These are phyloP conservation scores for Gibbula magus DNA, from an alignment of 2,888 invertebrate species.

Conservation along the genomic window DNA sequence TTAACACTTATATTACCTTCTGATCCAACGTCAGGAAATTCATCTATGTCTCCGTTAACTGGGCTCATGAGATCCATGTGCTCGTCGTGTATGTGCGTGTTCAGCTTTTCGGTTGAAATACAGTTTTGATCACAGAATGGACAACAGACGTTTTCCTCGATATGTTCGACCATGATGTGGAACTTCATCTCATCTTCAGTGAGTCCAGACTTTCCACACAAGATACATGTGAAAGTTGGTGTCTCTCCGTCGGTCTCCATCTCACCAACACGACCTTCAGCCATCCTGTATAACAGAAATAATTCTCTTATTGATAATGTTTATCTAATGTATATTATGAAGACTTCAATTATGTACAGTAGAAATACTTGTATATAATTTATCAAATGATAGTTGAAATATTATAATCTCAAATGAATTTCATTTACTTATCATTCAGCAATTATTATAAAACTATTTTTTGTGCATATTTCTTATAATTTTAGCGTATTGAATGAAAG, in stretches of 20 bases:
- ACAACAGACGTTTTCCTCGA: slow-evolving; percentile 85
- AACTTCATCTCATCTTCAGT: slow-evolving; percentile 80
- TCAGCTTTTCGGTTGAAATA: slow-evolving; percentile 78
- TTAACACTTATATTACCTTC: not conserved
- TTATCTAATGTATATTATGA: too few relatives aligned
- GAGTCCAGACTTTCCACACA: slow-evolving; percentile 89
- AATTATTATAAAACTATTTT: too few relatives aligned
- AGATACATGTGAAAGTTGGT: slow-evolving; percentile 80
- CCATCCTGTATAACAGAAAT: slow-evolving; percentile 13
- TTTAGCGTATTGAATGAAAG: too few relatives aligned
- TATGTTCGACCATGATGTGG: slow-evolving; percentile 86
- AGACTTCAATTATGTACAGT: too few relatives aligned
- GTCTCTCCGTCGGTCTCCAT: not conserved
- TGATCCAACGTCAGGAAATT: not conserved
- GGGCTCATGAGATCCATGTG: slow-evolving; percentile 23
- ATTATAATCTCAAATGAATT: too few relatives aligned
- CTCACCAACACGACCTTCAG: slow-evolving; percentile 29
- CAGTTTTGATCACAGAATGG: slow-evolving; percentile 89
- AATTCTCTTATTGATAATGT: not conserved
- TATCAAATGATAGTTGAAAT: too few relatives aligned
- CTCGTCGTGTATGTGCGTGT: slow-evolving; percentile 17
- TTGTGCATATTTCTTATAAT: too few relatives aligned
- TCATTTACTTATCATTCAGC: too few relatives aligned
- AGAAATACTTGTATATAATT: too few relatives aligned
- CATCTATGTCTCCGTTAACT: not conserved